Conservation (phyloP, 2,797 vertebrate genomes). For the Petrocephalus sullivani region DNA sequence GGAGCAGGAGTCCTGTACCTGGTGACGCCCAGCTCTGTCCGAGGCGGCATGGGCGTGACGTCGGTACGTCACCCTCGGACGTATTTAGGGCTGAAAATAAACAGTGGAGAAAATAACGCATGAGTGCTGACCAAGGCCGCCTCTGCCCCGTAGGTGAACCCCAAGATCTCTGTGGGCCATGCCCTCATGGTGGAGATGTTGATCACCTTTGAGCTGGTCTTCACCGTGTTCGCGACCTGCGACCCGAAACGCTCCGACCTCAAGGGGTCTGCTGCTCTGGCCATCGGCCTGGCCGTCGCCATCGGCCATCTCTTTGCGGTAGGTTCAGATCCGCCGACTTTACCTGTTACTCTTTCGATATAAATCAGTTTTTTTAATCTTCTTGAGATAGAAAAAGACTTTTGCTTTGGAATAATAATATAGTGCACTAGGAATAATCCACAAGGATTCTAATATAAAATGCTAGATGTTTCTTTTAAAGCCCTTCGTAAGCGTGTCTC, state of each 20-base stretch:
- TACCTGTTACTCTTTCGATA: background rate
- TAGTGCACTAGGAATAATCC: background rate
- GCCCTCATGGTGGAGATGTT: slow-evolving; percentile 88
- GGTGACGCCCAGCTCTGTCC: slow-evolving; percentile 73
- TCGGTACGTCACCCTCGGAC: slow-evolving; percentile 56
- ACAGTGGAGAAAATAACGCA: background rate
- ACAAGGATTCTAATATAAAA: background rate
- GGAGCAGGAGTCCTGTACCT: slow-evolving; percentile 82
- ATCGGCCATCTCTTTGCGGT: slow-evolving; percentile 94
- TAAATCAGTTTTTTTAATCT: background rate
- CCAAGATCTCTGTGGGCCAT: slow-evolving; percentile 71
- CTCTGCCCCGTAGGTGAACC: slow-evolving; percentile 65
- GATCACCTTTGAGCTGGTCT: slow-evolving; percentile 90
- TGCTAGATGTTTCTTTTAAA: background rate
- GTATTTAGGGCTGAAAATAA: background rate
- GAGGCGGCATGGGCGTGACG: slow-evolving; percentile 77
- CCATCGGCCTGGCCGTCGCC: slow-evolving; percentile 86
- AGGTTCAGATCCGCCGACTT: slow-evolving; percentile 52
- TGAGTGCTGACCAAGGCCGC: background rate
- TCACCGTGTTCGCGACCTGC: slow-evolving; percentile 91
- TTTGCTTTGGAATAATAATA: background rate
- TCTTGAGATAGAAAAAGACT: background rate
- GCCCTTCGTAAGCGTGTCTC: background rate
- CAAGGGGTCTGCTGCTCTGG: slow-evolving; percentile 78
- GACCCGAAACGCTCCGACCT: slow-evolving; percentile 84